Conservation (phyloP, 1,140 invertebrate genomes). For the Ctenoplectra terminalis region DNA sequence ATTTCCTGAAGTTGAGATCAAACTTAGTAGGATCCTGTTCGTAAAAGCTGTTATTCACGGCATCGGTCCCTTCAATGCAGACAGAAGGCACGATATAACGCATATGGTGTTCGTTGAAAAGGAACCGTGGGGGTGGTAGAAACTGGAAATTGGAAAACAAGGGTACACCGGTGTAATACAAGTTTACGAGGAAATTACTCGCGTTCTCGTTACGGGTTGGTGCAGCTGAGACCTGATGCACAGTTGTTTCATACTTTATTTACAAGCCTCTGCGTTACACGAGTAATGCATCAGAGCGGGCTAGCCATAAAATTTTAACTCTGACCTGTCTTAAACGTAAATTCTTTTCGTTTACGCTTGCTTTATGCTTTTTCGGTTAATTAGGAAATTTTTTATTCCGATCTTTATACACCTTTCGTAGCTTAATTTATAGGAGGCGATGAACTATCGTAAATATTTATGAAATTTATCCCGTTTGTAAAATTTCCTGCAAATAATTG, state of each 20-base stretch:
- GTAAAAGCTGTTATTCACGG: not conserved
- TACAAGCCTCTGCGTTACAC: not conserved
- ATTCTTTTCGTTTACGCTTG: not conserved
- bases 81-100: slow-evolving; percentile 13
- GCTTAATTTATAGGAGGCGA: too few species aligned
- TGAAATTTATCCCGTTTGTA: too few species aligned
- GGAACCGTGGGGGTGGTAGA: not conserved
- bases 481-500: too few species aligned
- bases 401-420: too few species aligned
- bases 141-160: slow-evolving; percentile 37
- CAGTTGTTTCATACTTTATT: not conserved
- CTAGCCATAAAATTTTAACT: not conserved
- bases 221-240: slow-evolving; percentile 9
- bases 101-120: slow-evolving; percentile 19
- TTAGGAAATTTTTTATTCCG: too few species aligned
- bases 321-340: too few species aligned
- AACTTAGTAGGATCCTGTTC: too few species aligned
- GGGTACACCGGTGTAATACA: not conserved
- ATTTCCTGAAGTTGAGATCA: too few species aligned
- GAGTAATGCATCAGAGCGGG: not conserved
- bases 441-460: too few species aligned
- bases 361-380: too few species aligned
- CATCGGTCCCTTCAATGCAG: not conserved
- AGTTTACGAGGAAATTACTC: slow-evolving; percentile 36
- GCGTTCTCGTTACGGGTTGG: slow-evolving; percentile 4